These are phyloP conservation scores for Lamprologus lemairii DNA, from an alignment of 2,113 vertebrate genomes.

Conservation along the genomic window DNA sequence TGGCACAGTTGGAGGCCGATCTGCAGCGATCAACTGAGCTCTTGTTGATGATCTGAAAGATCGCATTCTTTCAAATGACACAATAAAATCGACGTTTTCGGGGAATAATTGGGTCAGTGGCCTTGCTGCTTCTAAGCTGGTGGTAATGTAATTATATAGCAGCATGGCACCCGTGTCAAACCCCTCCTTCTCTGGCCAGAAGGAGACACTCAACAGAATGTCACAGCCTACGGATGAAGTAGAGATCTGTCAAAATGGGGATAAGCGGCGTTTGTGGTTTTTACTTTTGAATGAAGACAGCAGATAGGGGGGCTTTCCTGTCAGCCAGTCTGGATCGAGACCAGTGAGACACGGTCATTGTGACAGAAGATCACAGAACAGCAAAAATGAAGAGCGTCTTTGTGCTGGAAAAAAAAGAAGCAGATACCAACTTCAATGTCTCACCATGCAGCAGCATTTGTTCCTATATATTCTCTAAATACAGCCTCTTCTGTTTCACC, in stretches of 20 bases:
- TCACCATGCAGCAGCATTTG: not conserved
- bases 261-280: constrained; percentile 47
- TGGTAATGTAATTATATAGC: constrained; percentile 51
- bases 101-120: constrained; percentile 49
- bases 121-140: constrained; percentile 19
- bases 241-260: constrained; percentile 40
- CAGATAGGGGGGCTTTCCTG: constrained; percentile 28
- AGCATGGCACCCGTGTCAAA: constrained; percentile 8
- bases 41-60: constrained; percentile 46
- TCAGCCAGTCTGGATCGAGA: constrained; percentile 24
- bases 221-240: constrained; percentile 32
- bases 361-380: constrained; percentile 30
- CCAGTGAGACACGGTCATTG: constrained; percentile 24
- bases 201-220: constrained; percentile 25
- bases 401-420: constrained; percentile 38
- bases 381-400: constrained; percentile 53
- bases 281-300: constrained; percentile 37
- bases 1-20: not conserved
- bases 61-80: constrained; percentile 39
- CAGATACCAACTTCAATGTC: constrained; percentile 43
- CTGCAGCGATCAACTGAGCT: not conserved
- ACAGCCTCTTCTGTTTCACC: constrained; percentile 14
- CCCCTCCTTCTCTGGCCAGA: not conserved
- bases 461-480: constrained; percentile 29
- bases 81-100: constrained; percentile 35